A percentile compares a stretch with the other conserved stretches of the same genome.
phyloP scores from a whole-genome alignment of 2,888 invertebrate genomes.

The Brachylomia viminalis region DNA sequence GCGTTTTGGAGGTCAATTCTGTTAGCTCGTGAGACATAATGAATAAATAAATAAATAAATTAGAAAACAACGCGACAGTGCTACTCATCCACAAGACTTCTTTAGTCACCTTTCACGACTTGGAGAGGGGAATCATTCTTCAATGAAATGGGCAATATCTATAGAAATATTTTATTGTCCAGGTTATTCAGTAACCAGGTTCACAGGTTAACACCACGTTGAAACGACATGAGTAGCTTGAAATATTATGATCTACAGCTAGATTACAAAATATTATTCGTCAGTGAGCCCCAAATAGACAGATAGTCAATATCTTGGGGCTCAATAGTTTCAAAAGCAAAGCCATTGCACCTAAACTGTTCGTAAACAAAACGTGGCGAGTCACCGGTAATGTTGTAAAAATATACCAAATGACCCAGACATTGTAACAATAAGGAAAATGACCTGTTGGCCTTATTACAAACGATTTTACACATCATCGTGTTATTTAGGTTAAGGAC shows the following conservation, averaged over 20 bases:
- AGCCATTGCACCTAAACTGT: neutral
- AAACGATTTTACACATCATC: conserved; percentile 26
- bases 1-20: no score
- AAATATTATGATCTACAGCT: neutral
- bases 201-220: no score
- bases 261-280: neutral
- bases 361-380: neutral
- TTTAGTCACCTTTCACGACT: neutral
- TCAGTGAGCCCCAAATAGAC: neutral
- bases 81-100: neutral
- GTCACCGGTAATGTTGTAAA: neutral
- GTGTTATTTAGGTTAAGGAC: conserved; percentile 58
- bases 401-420: conserved; percentile 33
- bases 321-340: neutral
- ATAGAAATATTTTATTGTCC: no score
- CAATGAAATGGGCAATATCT: no score
- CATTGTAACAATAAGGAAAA: conserved; percentile 56
- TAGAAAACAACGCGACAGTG: neutral
- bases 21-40: no score
- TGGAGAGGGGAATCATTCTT: neutral
- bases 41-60: no score
- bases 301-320: neutral
- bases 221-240: no score
- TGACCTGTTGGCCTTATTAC: neutral
- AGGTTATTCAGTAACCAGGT: no score